Evolutionary conservation across 2,797 vertebrate genomes (phyloP).

Genomic region (Phoxinus dragarum): DNA sequence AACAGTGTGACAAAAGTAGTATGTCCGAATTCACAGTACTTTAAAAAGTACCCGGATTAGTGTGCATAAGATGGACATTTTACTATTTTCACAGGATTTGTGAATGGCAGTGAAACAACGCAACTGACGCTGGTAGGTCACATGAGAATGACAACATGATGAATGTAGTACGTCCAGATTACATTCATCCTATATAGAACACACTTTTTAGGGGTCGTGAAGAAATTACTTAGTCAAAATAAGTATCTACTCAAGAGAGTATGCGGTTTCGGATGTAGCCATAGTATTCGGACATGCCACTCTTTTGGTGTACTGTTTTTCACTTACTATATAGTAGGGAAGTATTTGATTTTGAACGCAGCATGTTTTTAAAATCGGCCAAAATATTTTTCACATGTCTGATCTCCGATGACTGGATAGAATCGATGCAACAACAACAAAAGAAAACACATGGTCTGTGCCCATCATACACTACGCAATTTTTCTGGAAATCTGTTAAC

Average conservation of each 20-base stretch:
- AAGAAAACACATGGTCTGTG: too few relatives aligned
- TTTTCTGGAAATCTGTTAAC: background rate
- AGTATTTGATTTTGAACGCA: background rate
- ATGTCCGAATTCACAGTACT: too few relatives aligned
- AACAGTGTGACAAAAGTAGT: background rate
- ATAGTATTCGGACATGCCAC: background rate
- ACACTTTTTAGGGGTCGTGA: background rate
- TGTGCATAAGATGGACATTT: too few relatives aligned
- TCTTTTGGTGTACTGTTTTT: background rate
- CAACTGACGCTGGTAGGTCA: too few relatives aligned
- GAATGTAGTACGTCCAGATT: too few relatives aligned
- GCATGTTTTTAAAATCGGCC: too few relatives aligned
- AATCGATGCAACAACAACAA: too few relatives aligned
- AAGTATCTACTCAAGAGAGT: background rate
- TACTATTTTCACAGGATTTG: too few relatives aligned
- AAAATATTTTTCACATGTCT: background rate
- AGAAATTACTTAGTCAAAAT: background rate
- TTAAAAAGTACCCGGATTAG: too few relatives aligned
- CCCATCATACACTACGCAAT: background rate
- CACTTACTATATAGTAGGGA: background rate
- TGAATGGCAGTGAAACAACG: too few relatives aligned
- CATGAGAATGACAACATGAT: too few relatives aligned
- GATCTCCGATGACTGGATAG: background rate
- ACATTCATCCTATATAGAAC: background rate
- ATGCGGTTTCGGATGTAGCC: background rate